These are phyloP conservation scores for Ovis aries DNA, from an alignment of 2,113 vertebrate genomes.

Conservation along the genomic window ARS-UI_Ramb_v3.0 NC_056067.1:54213501-54214000, in stretches of 20 bases:
- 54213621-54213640: background rate
- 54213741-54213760: too few species aligned
- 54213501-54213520: accelerated
- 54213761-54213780: accelerated
- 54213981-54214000: conserved; percentile 91
- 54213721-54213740: background rate
- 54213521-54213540: background rate
- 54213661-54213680: conserved; percentile 89
- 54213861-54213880: too few species aligned
- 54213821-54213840: background rate
- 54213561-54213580: accelerated
- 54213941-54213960: conserved; percentile 80
- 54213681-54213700: conserved; percentile 91
- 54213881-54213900: accelerated
- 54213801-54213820: background rate
- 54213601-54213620: background rate
- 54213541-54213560: accelerated
- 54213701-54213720: conserved; percentile 82
- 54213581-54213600: background rate
- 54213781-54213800: background rate
- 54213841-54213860: background rate
- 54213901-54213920: background rate
- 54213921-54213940: accelerated
- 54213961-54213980: conserved; percentile 87
- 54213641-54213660: conserved; percentile 80